Evolutionary conservation across 2,797 vertebrate genomes (phyloP).

Genomic region (Bovichtus diacanthus): DNA sequence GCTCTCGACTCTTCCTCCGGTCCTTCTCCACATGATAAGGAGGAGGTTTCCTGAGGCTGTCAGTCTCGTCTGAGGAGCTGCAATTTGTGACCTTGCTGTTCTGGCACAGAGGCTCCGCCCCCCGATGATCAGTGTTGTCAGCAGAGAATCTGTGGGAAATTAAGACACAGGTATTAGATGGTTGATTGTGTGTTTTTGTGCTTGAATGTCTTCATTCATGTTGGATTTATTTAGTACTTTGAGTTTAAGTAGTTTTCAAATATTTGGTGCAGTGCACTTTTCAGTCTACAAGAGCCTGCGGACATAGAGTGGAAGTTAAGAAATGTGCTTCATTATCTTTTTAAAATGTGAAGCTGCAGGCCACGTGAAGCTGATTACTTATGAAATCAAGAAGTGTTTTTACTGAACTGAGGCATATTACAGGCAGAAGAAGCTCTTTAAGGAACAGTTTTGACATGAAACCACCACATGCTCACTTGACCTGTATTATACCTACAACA

Average conservation of each 20-base stretch:
- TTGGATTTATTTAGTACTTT: not conserved
- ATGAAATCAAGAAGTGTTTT: not conserved
- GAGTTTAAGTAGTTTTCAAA: not conserved
- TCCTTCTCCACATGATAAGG: constrained; percentile 35
- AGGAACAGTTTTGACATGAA: not conserved
- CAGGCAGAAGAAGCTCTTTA: not conserved
- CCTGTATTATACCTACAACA: not conserved
- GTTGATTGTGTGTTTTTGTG: not conserved
- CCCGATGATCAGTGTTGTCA: constrained; percentile 29
- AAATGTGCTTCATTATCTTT: not conserved
- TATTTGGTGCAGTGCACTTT: not conserved
- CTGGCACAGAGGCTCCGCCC: constrained; percentile 51
- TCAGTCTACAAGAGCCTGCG: not conserved
- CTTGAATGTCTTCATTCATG: not conserved
- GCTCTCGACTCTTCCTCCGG: constrained; percentile 18
- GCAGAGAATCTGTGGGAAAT: constrained; percentile 34
- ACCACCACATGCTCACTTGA: not conserved
- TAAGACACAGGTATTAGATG: not conserved
- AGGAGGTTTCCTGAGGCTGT: constrained; percentile 50
- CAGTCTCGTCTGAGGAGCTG: constrained; percentile 70
- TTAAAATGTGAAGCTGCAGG: not conserved
- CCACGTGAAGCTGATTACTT: not conserved
- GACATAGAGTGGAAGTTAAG: no score
- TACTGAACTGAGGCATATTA: not conserved
- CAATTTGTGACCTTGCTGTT: constrained; percentile 37